Evolutionary conservation across 2,797 vertebrate genomes (phyloP).

Genomic region (Spatula versicolor): DNA sequence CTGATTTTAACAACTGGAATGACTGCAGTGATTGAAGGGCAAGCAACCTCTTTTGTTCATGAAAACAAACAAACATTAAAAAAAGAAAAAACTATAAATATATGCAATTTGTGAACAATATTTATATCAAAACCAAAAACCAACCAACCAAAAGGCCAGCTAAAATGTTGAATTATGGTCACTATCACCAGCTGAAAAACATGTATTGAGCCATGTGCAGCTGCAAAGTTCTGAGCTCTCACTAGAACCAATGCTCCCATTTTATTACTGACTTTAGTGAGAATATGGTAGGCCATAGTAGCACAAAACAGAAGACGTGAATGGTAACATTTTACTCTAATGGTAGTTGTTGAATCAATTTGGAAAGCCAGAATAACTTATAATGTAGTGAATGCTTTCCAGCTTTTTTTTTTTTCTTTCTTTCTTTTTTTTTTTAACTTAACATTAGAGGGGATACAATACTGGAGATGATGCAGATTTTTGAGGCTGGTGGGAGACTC

Average conservation of each 20-base stretch:
- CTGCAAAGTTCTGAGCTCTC: constrained; percentile 31
- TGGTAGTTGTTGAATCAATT: constrained; percentile 43
- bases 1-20: neutral
- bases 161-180: neutral
- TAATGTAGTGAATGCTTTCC: constrained; percentile 34
- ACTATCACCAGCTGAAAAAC: neutral
- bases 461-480: constrained; percentile 11
- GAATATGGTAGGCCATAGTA: neutral
- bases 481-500: constrained; percentile 27
- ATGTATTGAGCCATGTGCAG: neutral
- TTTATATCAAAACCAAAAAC: neutral
- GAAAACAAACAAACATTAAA: neutral
- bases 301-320: neutral
- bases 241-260: constrained; percentile 28
- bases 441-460: constrained; percentile 10
- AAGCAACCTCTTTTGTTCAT: neutral
- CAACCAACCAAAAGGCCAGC: neutral
- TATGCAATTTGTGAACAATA: neutral
- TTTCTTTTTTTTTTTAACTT: neutral
- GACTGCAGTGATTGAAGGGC: neutral
- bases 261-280: constrained; percentile 51
- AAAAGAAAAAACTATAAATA: neutral
- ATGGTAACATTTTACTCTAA: constrained; percentile 34
- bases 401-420: neutral
- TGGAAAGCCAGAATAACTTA: constrained; percentile 7